These are phyloP conservation scores for Rhagologus leucostigma DNA, from an alignment of 2,113 vertebrate species.

Conservation along the genomic window DNA sequence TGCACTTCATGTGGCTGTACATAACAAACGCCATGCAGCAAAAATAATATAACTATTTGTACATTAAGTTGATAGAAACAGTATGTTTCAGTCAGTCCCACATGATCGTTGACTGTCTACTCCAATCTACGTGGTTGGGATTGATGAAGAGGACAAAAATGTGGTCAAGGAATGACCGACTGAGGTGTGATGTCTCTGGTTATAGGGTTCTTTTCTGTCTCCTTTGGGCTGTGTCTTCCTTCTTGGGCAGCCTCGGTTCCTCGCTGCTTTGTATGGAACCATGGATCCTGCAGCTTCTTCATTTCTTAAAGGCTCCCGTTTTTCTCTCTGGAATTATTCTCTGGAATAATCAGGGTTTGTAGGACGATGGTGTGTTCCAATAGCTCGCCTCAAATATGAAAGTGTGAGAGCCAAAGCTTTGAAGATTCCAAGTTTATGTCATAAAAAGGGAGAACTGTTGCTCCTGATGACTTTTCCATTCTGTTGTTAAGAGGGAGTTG, in stretches of 20 bases:
- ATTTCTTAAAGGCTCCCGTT: rapidly evolving
- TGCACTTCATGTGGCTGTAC: not conserved
- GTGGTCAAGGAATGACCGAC: not conserved
- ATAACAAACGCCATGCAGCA: not conserved
- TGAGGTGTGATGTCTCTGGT: not conserved
- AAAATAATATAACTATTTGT: not conserved
- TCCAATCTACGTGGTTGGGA: rapidly evolving
- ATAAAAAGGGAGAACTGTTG: not conserved
- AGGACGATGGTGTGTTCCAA: not conserved
- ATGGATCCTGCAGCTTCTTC: not conserved
- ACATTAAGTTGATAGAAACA: not conserved
- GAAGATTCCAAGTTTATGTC: not conserved
- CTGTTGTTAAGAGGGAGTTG: not conserved
- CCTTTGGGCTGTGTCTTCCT: not conserved
- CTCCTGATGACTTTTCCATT: not conserved
- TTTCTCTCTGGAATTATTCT: not conserved
- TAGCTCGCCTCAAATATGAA: not conserved
- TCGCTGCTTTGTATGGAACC: not conserved
- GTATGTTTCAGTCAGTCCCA: not conserved
- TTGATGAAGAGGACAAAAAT: not conserved
- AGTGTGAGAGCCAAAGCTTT: not conserved
- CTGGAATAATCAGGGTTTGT: not conserved
- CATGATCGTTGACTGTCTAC: not conserved
- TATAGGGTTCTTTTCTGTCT: not conserved
- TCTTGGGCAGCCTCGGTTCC: not conserved